Evolutionary conservation across 2,888 invertebrate species (phyloP).

Genomic region (Tridacna gigas): DNA sequence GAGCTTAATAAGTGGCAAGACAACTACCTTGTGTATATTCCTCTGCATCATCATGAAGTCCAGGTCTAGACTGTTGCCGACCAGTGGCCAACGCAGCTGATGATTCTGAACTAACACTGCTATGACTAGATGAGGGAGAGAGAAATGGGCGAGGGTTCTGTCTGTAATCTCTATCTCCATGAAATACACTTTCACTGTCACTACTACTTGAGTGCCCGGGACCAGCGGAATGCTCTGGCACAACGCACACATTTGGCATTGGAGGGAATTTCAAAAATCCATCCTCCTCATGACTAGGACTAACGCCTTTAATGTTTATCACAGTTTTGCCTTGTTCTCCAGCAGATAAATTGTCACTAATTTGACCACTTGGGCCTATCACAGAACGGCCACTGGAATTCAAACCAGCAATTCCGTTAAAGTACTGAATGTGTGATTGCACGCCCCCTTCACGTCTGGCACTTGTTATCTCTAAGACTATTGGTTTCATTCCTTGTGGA

Average conservation of each 20-base stretch:
- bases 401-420: conserved; percentile 55
- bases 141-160: conserved; percentile 55
- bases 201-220: conserved; percentile 60
- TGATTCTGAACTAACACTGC: conserved; percentile 75
- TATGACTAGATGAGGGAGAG: conserved; percentile 78
- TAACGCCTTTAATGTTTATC: conserved; percentile 57
- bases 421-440: conserved; percentile 62
- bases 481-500: conserved; percentile 40
- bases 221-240: conserved; percentile 64
- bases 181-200: conserved; percentile 56
- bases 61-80: conserved; percentile 63
- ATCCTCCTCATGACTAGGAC: conserved; percentile 63
- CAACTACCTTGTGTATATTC: conserved; percentile 77
- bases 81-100: conserved; percentile 49
- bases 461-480: conserved; percentile 53
- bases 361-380: conserved; percentile 39
- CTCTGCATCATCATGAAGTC: conserved; percentile 76
- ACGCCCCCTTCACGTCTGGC: conserved; percentile 42
- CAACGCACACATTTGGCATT: conserved; percentile 64
- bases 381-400: conserved; percentile 36
- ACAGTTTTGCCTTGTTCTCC: conserved; percentile 55
- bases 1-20: too few relatives aligned
- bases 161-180: conserved; percentile 60
- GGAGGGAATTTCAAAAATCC: conserved; percentile 66
- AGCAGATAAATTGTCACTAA: conserved; percentile 16